Evolutionary conservation across 2,888 invertebrate species (phyloP).

Genomic region (Himalopsyche kuldschensis): DNA sequence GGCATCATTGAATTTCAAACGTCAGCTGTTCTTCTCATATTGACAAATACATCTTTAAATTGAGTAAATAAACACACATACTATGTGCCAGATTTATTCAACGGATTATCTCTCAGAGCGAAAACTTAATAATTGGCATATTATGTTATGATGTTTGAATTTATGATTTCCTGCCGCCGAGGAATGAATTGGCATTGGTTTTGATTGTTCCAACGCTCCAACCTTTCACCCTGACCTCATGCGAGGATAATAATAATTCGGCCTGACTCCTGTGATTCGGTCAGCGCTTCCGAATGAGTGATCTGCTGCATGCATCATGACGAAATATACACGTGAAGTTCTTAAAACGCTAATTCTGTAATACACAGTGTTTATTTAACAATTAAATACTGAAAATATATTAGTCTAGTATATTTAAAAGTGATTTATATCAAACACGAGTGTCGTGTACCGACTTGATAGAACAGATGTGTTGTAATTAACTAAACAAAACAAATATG

Average conservation of each 20-base stretch:
- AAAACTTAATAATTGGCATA: background rate
- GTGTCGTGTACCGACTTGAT: too few relatives aligned
- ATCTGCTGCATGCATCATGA: background rate
- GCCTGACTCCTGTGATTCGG: background rate
- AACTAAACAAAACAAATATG: too few relatives aligned
- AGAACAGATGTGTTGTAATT: too few relatives aligned
- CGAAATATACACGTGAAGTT: background rate
- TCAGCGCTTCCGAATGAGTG: background rate
- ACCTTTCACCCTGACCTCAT: background rate
- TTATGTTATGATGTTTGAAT: background rate
- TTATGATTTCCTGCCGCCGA: background rate
- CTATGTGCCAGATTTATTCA: background rate
- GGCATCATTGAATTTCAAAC: too few relatives aligned
- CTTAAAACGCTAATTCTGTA: background rate
- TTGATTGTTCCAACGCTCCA: background rate
- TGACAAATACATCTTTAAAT: too few relatives aligned
- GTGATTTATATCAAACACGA: too few relatives aligned
- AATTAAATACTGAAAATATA: too few relatives aligned
- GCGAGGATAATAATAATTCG: background rate
- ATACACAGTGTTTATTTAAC: too few relatives aligned
- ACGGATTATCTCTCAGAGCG: background rate
- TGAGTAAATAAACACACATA: too few relatives aligned
- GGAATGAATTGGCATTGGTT: background rate
- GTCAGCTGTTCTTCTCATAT: too few relatives aligned
- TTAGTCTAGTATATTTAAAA: too few relatives aligned